Percentiles rank a stretch among this genome's conserved stretches.
These are phyloP conservation scores for Hippocampus mohnikei DNA, from an alignment of 2,113 vertebrate species.

Conservation along the genomic window DNA sequence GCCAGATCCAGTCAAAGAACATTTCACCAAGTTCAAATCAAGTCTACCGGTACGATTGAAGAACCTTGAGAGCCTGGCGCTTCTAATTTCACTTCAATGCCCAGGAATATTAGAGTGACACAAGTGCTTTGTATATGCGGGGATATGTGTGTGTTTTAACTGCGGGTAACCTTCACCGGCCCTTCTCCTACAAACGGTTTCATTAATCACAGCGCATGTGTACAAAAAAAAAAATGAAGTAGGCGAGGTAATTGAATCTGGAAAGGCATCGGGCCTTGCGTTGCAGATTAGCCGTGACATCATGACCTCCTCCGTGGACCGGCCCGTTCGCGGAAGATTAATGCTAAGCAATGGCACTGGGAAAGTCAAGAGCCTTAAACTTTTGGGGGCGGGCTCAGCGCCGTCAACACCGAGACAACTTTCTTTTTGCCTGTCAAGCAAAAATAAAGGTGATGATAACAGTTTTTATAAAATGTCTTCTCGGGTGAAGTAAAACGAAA, in stretches of 20 bases:
- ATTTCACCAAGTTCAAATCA: constrained; percentile 7
- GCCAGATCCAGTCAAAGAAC: not conserved
- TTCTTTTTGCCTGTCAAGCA: not conserved
- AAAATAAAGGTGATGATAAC: too few relatives aligned
- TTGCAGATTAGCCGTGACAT: constrained; percentile 44
- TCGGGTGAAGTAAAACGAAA: too few relatives aligned
- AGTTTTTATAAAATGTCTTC: too few relatives aligned
- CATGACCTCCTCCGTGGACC: constrained; percentile 32
- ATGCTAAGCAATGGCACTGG: constrained; percentile 13
- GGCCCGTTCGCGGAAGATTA: constrained; percentile 33
- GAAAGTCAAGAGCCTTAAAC: constrained; percentile 19
- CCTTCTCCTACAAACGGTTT: constrained; percentile 27
- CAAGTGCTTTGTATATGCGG: constrained; percentile 10
- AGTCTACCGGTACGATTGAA: constrained; percentile 7
- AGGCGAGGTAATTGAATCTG: constrained; percentile 57
- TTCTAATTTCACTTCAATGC: constrained; percentile 19
- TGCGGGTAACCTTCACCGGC: constrained; percentile 45
- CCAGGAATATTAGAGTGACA: constrained; percentile 6
- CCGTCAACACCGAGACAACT: constrained; percentile 2
- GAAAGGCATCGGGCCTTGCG: constrained; percentile 32
- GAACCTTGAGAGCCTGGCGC: constrained; percentile 10
- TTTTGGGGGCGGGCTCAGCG: constrained; percentile 2
- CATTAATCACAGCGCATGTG: constrained; percentile 47
- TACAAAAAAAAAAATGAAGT: constrained; percentile 32
- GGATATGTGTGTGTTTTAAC: constrained; percentile 8